Evolutionary conservation across 2,888 invertebrate species (phyloP), one percentile per base, ranked within the genome.

Genomic region (Agriopis aurantiaria): DNA sequence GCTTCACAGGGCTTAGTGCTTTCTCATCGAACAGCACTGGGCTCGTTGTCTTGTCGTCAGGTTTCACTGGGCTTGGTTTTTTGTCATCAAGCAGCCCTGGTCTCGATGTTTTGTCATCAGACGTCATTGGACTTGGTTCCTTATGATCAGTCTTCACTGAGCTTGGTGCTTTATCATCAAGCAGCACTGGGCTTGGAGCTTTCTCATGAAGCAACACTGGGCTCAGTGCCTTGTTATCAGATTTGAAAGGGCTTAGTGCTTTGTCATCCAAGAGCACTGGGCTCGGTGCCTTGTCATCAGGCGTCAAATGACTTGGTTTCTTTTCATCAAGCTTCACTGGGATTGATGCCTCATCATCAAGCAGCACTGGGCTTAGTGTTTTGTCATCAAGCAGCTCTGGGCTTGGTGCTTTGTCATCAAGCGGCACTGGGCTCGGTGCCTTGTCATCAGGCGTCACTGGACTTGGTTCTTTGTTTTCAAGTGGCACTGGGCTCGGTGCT

Each of bases 251-350:
- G 33, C 33, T 33, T 4, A 3, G 33, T 33, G 33, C 33, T 33
- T 33, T 33, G 0, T 33, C 3, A 5, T 33, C 33, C 1, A 1
- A 3, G 2, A 4, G 33, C 33, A 33, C 33, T 33, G 33, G 33
- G 33, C 33, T 33, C 5, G 33, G 33, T 33, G 33, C 33, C 4
- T 33, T 33, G 5, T 33, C 33, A 33, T 33, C 33, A 33, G 33
- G 33, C 3, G 3, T 33, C 33, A 4, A 58, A 7, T 64, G 71
- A 17, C 69, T 45, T 33, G 17, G 14, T 9, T 17, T 4, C 8
- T 56, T 45, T 3, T 71, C 65, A 11, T 74, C 1, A 59, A 56
- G 12, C 64, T 66, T 33, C 68, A 70, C 6, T 14, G 56, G 49
- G 0, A 14, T 33, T 33, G 1, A 3, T 33, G 1, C 33, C 4